Evolutionary conservation across 2,113 vertebrate genomes (phyloP).

Genomic region (human (Homo sapiens)): GRCh38 chr7:92029501-92030000

Average conservation of each 20-base stretch:
- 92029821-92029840: conserved; percentile 3
- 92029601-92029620: no score
- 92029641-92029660: not conserved
- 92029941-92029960: conserved; percentile 55
- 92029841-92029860: not conserved
- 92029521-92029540: no score
- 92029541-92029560: no score
- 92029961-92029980: conserved; percentile 66
- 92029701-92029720: not conserved
- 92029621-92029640: not conserved
- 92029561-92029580: no score
- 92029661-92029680: not conserved
- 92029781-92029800: not conserved
- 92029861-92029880: conserved; percentile 28
- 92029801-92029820: not conserved
- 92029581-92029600: no score
- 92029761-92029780: not conserved
- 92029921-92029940: conserved; percentile 67
- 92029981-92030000: conserved; percentile 79
- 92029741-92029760: not conserved
- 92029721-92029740: conserved; percentile 46
- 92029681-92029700: conserved; percentile 40
- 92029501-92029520: no score
- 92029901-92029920: conserved; percentile 48
- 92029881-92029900: conserved; percentile 72